These are phyloP conservation scores for Helleia helle DNA, from an alignment of 2,888 invertebrate species.

Conservation along the genomic window DNA sequence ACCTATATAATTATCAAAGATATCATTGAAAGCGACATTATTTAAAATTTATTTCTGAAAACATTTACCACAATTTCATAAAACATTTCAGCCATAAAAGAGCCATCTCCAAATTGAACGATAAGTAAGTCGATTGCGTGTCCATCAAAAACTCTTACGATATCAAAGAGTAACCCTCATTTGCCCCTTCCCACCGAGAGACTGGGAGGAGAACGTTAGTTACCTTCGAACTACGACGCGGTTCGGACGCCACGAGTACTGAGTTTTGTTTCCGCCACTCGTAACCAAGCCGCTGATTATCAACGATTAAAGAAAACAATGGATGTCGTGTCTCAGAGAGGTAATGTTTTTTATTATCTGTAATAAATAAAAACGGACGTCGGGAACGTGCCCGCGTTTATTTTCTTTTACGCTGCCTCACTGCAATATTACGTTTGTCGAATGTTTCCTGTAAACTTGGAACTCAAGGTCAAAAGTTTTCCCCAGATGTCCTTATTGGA, in stretches of 20 bases:
- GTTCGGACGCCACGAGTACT: conserved; percentile 18
- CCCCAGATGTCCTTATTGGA: conserved; percentile 9
- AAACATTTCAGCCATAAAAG: conserved; percentile 17
- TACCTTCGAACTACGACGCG: conserved; percentile 20
- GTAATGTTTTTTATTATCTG: conserved; percentile 15
- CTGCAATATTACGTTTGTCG: background rate
- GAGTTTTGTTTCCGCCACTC: conserved; percentile 33
- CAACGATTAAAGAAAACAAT: conserved; percentile 17
- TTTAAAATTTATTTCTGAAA: no score
- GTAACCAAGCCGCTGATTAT: conserved; percentile 13
- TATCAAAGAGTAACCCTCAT: conserved; percentile 15
- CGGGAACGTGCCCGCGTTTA: background rate
- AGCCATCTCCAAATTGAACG: conserved; percentile 16
- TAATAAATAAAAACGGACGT: background rate
- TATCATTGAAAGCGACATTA: no score
- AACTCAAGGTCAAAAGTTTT: conserved; percentile 12
- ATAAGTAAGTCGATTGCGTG: conserved; percentile 18
- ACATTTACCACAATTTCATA: no score
- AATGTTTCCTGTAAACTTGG: conserved; percentile 9
- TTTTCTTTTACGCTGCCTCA: background rate
- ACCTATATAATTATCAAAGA: no score
- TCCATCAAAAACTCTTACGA: conserved; percentile 19
- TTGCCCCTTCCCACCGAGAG: conserved; percentile 22
- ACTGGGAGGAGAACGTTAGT: conserved; percentile 25
- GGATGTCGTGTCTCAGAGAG: conserved; percentile 16